Evolutionary conservation across 2,113 vertebrate species (phyloP), one percentile per base, ranked within the genome.

Genomic region (Urocolius indicus): DNA sequence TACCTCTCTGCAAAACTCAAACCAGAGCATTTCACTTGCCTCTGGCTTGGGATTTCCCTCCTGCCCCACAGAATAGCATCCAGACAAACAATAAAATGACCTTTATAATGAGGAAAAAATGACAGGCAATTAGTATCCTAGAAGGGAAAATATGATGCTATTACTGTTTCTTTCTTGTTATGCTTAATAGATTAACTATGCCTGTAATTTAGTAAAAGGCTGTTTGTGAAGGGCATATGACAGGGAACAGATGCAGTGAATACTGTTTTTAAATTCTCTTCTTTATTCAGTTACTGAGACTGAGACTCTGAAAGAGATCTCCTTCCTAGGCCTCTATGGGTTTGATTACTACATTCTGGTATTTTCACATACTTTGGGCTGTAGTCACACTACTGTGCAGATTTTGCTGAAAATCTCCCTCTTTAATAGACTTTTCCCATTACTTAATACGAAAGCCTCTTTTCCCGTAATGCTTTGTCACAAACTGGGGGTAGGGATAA

Each of bases 121-220:
- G 62, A 26, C 65, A 90, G 73, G 43, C 74, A 91, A 92, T 94
- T 93, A 89, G 81, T 84, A 76, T 62, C 58, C 38, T 29, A 63
- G 55, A 80, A 92, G 30, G 65, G 91, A 95, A 96, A 96, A 95
- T 83, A 85, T 59, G 83, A 89, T 86, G 77, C 26, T 92, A 26
- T 85, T 73, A 71, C 69, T 86, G 83, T 79, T 75, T 86, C 74
- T 75, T 89, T 85, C 84, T 85, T 87, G 45, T 58, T 86, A 61
- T 5, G 15, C 86, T 96, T 89, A 95, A 93, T 90, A 87, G 93
- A 95, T 97, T 95, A 95, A 96, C 81, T 91, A 54, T 75, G 91
- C 30, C 74, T 82, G 74, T 89, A 95, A 87, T 89, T 84, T 71
- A 79, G 68, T 93, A 79, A 92, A 87, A 77, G 89, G 57, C 84